These are phyloP conservation scores for Poeciliopsis turneri DNA, from an alignment of 2,797 vertebrate species.

Conservation along the genomic window DNA sequence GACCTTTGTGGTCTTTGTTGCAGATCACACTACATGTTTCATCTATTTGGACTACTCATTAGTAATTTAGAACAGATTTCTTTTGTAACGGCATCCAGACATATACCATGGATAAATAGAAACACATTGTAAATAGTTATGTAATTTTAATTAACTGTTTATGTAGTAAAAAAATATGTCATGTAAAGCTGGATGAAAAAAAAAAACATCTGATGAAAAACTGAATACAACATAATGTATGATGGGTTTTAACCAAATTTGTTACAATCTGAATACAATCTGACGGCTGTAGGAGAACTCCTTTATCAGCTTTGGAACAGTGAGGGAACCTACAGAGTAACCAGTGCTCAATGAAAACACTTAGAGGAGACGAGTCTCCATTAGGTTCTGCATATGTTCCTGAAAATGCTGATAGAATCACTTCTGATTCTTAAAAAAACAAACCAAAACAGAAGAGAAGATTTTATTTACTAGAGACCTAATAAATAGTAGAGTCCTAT, in stretches of 20 bases:
- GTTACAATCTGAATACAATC: neutral
- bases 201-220: neutral
- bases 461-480: neutral
- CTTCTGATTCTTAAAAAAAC: neutral
- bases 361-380: neutral
- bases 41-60: neutral
- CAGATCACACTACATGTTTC: neutral
- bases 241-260: neutral
- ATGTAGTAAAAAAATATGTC: neutral
- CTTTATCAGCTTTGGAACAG: neutral
- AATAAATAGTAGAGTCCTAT: neutral
- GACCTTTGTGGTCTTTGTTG: slow-evolving; percentile 13
- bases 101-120: neutral
- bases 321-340: neutral
- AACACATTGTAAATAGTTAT: neutral
- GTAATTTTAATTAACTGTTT: neutral
- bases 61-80: neutral
- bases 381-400: neutral
- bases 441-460: neutral
- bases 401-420: neutral
- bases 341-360: neutral
- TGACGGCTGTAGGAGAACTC: neutral
- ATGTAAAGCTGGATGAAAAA: neutral
- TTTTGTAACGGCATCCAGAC: neutral
- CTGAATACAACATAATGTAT: neutral